Conservation (phyloP, 2,797 vertebrate genomes). For the Pristis pectinata region DNA sequence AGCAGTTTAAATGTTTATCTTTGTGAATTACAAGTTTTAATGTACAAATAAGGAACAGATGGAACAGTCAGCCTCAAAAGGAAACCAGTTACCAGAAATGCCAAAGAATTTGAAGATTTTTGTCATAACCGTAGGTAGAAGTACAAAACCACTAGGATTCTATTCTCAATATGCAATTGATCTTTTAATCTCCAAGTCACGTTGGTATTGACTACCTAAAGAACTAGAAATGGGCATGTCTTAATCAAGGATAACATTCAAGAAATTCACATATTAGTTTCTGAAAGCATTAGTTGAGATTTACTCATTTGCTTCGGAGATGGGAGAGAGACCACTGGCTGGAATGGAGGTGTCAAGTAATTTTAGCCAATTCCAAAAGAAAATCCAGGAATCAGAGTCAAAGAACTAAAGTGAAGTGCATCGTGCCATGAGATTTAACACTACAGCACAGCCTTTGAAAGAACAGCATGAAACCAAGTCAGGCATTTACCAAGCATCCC, state of each 20-base stretch:
- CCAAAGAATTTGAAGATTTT: neutral
- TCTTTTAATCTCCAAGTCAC: neutral
- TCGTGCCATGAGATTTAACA: neutral
- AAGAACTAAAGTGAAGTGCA: neutral
- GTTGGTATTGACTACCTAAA: neutral
- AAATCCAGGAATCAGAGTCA: neutral
- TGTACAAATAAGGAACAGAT: conserved; percentile 1
- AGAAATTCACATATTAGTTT: neutral
- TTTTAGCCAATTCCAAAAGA: neutral
- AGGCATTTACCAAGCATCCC: neutral
- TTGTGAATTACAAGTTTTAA: neutral
- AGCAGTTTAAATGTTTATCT: neutral
- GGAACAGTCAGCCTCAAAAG: neutral
- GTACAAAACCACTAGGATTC: neutral
- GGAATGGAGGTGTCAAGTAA: no score
- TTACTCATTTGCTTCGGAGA: neutral
- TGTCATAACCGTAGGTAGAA: neutral
- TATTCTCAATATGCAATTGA: neutral
- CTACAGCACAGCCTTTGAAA: neutral
- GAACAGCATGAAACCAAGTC: neutral
- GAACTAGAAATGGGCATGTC: neutral
- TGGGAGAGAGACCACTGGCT: neutral
- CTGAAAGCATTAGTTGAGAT: neutral
- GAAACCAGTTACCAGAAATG: neutral
- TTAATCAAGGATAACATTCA: neutral